Conservation (phyloP, 2,888 invertebrate genomes). For the Dysmachus trigonus region DNA sequence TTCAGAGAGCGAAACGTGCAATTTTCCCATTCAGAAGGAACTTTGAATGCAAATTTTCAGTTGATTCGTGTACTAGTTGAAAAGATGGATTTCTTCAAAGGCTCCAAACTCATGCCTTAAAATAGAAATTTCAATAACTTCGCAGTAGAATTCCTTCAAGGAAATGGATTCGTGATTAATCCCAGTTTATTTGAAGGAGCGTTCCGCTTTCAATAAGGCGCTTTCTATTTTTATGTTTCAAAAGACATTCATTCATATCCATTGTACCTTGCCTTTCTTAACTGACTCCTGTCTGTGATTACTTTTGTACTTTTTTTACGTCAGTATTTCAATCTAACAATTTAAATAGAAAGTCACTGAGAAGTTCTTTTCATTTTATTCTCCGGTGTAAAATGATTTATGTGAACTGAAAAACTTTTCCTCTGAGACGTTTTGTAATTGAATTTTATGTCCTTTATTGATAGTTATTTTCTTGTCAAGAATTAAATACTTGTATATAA, state of each 20-base stretch:
- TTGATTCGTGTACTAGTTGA: not conserved
- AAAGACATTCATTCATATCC: not conserved
- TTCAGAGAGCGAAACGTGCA: not conserved
- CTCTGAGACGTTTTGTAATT: too few species aligned
- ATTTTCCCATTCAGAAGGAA: not conserved
- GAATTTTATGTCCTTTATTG: too few species aligned
- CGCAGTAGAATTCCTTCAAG: not conserved
- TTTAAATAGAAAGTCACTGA: too few species aligned
- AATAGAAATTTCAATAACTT: not conserved
- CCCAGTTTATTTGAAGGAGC: not conserved
- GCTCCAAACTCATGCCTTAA: not conserved
- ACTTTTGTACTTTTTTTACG: not conserved
- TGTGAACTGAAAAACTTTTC: too few species aligned
- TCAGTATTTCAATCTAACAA: not conserved
- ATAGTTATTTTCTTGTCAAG: too few species aligned
- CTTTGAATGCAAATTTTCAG: not conserved
- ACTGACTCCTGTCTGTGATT: not conserved
- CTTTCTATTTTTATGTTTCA: not conserved
- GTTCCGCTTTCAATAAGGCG: not conserved
- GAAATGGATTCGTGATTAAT: not conserved
- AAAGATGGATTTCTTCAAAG: not conserved
- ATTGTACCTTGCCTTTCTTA: too few species aligned
- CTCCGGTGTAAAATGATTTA: too few species aligned
- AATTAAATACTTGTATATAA: too few species aligned
- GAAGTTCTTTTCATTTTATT: too few species aligned